Evolutionary conservation across 1,140 invertebrate species (phyloP).

Genomic region (Drosophila simulans): DNA sequence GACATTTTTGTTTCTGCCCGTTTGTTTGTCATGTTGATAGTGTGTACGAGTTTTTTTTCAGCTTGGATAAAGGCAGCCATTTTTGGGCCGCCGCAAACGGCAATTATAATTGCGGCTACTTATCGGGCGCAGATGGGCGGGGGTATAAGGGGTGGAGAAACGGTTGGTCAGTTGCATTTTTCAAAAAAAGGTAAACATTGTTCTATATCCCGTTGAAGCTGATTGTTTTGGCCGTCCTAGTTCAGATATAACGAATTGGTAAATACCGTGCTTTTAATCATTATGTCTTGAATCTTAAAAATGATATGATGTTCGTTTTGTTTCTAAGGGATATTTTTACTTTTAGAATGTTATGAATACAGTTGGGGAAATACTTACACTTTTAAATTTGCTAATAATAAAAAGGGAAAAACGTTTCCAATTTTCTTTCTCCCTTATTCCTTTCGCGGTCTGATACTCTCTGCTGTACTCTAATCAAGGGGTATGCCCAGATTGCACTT

Average conservation of each 20-base stretch:
- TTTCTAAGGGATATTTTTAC: too few relatives aligned
- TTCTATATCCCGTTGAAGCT: conserved; percentile 47
- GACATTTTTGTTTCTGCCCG: conserved; percentile 50
- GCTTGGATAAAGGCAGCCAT: conserved; percentile 64
- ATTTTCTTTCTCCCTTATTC: too few relatives aligned
- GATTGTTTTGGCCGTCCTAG: conserved; percentile 36
- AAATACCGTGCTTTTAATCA: neutral
- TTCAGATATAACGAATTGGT: neutral
- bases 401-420: too few relatives aligned
- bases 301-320: neutral
- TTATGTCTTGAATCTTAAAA: too few relatives aligned
- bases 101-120: conserved; percentile 80
- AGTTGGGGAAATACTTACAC: too few relatives aligned
- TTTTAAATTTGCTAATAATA: too few relatives aligned
- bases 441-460: conserved; percentile 2
- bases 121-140: conserved; percentile 35
- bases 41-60: conserved; percentile 39
- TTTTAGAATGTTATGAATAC: too few relatives aligned
- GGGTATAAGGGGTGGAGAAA: conserved; percentile 1
- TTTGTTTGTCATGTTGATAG: conserved; percentile 37
- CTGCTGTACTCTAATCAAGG: neutral
- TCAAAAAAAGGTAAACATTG: conserved; percentile 68
- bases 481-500: conserved; percentile 53
- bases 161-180: conserved; percentile 43
- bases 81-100: conserved; percentile 66